Conservation (phyloP, 1,140 invertebrate species). For the Polypedilum pembai region DNA sequence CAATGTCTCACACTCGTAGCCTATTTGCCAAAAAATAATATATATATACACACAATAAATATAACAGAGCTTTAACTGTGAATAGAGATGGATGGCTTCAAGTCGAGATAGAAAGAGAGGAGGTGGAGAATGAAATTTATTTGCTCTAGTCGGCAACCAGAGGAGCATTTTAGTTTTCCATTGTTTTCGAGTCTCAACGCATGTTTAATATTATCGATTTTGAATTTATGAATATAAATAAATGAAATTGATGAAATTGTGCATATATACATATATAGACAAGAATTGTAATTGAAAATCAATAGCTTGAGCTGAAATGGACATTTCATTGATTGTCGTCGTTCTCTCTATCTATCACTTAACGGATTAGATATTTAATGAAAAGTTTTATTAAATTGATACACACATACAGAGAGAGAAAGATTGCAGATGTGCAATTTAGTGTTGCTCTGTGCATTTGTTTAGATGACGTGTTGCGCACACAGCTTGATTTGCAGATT, state of each 20-base stretch:
- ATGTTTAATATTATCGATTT: constrained; percentile 20
- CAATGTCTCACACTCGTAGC: too few species aligned
- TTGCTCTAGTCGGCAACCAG: too few species aligned
- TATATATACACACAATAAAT: background rate
- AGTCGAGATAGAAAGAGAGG: background rate
- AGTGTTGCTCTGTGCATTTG: too few species aligned
- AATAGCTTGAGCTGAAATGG: background rate
- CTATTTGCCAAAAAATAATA: background rate
- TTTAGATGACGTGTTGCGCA: too few species aligned
- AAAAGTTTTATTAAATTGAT: constrained; percentile 20
- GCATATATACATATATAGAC: background rate
- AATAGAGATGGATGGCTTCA: constrained; percentile 10
- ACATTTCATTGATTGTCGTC: constrained; percentile 17
- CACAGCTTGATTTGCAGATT: too few species aligned
- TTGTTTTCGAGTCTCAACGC: background rate
- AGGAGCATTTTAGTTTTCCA: too few species aligned
- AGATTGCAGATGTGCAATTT: too few species aligned
- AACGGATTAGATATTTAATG: constrained; percentile 13
- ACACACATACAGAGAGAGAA: background rate
- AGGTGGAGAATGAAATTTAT: too few species aligned
- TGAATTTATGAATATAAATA: constrained; percentile 16
- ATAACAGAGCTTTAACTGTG: constrained; percentile 1
- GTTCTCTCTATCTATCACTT: background rate
- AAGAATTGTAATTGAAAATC: background rate
- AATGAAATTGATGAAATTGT: background rate